Evolutionary conservation across 1,140 invertebrate genomes (phyloP).

Genomic region (Aphelinus atriplicis): DNA sequence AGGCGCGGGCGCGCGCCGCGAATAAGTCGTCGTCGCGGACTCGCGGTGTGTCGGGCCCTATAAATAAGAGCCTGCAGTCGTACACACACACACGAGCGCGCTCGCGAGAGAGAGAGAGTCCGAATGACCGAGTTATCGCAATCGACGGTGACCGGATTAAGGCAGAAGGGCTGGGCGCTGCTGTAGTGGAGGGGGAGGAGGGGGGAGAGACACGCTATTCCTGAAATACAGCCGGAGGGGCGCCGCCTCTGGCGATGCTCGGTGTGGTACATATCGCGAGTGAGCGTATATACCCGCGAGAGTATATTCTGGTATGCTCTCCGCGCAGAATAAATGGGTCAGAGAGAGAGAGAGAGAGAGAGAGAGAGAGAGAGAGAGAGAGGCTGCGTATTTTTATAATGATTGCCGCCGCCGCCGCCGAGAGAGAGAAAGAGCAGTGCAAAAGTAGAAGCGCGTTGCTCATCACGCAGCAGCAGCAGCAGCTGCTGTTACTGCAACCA

Average conservation of each 20-base stretch:
- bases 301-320: neutral
- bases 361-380: constrained; percentile 28
- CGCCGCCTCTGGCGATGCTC: neutral
- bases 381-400: too few species aligned
- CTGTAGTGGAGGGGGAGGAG: too few species aligned
- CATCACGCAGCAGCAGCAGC: too few species aligned
- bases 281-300: too few species aligned
- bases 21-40: neutral
- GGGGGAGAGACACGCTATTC: constrained; percentile 6
- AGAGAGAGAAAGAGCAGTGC: constrained; percentile 33
- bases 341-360: constrained; percentile 22
- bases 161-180: neutral
- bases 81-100: neutral
- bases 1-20: too few species aligned
- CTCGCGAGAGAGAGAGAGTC: neutral
- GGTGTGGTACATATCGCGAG: too few species aligned
- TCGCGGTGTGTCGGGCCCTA: too few species aligned
- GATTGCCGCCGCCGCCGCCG: neutral
- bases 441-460: constrained; percentile 34
- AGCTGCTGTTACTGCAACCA: too few species aligned
- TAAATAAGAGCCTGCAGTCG: too few species aligned
- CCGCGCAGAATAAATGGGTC: constrained; percentile 41
- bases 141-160: constrained; percentile 28
- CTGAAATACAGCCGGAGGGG: constrained; percentile 23
- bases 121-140: constrained; percentile 31